Evolutionary conservation across 2,888 invertebrate genomes (phyloP), one percentile per base, ranked within the genome.

Genomic region (Napeogenes sylphis): DNA sequence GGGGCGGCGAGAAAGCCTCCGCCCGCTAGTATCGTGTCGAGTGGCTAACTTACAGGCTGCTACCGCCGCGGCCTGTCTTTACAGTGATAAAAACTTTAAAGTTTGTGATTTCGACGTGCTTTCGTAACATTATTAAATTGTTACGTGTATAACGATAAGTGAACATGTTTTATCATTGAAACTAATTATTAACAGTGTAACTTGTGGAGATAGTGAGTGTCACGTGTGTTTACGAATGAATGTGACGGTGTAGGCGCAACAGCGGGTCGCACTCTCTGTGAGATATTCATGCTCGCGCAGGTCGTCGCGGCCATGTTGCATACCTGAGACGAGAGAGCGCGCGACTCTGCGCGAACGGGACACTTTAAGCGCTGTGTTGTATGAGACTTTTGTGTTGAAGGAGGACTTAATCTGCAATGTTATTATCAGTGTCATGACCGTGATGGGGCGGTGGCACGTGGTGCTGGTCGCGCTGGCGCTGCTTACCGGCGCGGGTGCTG

Each of bases 261-360:
- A 80, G 82, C 83, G 83, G 83, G 83, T 86, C 85, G 86, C 86
- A 84, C 87, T 87, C 80, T 84, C 82, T 83, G 90, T 89, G 90
- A 89, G 88, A 89, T 89, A 89, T 89, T 87, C 84, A 86, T 85
- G 88, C 82, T 84, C 87, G 85, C 83, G 82, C 87, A 84, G 88
- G 85, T 86, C 87, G 87, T 79, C 82, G 89, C 90, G 89, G 90
- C 90, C 90, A 90, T 90, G 90, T 90, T 90, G 90, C 90, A 90
- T 90, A 90, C 90, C 90, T 90, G 86, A 89, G 81, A 76, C 76
- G 87, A 88, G 87, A 75, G 89, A 88, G 86, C 74, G 86, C 74
- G 88, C 87, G 75, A 82, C 81, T 79, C 77, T 84, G 89, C 83
- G 90, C 81, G 88, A 89, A 85, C 85, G 87, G 84, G 89, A 87